Evolutionary conservation across 2,113 vertebrate genomes (phyloP), one percentile per base, ranked within the genome.

Genomic region (Octodon degus): DNA sequence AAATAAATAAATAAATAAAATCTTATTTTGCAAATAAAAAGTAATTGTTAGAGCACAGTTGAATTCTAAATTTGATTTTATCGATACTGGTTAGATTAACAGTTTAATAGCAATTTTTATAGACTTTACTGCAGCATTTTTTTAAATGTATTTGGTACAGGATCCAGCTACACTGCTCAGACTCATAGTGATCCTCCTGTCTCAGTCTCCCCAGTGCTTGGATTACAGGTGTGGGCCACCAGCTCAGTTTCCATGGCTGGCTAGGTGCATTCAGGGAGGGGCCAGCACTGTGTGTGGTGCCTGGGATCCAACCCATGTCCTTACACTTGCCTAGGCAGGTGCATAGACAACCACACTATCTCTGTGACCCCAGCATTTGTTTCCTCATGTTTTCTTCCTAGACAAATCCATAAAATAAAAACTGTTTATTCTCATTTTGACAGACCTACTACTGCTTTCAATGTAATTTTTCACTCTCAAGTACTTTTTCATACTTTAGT

Each of bases 21-120:
- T 12, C 50, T 10, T 50, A 50, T 50, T 50, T 50, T 50, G 50
- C 50, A 50, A 94, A 74, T 50, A 87, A 50, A 96, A 94, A 95
- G 37, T 32, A 74, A 40, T 9, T 43, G 40, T 94, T 53, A 68
- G 53, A 93, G 81, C 74, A 77, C 34, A 63, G 5, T 53, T 63
- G 43, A 96, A 89, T 94, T 94, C 17, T 83, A 72, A 94, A 84
- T 89, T 81, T 86, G 32, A 81, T 81, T 80, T 17, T 25, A 80
- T 95, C 67, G 0, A 93, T 97, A n/a, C 55, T 43, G 24, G 95
- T 91, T 97, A 60, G 68, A 96, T 95, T 94, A 76, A 63, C 5
- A 84, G 16, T 76, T 83, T 91, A 80, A 88, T 34, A 50, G 30
- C 1, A 55, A 6, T 63, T 96, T 90, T 84, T 68, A 90, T 91